Evolutionary conservation across 2,888 invertebrate genomes (phyloP), one percentile per base, ranked within the genome.

Genomic region (Drosophila acutilabella): DNA sequence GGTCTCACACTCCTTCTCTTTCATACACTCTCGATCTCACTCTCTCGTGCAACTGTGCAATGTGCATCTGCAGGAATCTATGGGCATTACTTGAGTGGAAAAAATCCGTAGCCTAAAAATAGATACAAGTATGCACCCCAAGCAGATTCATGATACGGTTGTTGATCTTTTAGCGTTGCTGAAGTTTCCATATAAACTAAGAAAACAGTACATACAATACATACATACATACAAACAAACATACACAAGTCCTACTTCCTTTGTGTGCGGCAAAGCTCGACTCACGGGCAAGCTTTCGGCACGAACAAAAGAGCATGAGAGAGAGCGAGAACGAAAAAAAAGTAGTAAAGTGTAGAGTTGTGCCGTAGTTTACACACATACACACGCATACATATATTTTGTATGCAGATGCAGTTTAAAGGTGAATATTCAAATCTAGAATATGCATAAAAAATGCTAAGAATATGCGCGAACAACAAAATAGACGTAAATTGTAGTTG

Each of bases 41-140:
- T 58, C 59, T 61, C 51, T 53, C 51, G 53, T 36, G 59, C 45
- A 58, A 30, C 30, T 65, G 20, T 51, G 53, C 33, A 33, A 33
- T 62, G 59, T 74, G 69, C 50, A 66, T 52, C 45, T 62, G 71
- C 60, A 78, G 70, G 76, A 61, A 81, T 71, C 83, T 85, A 80
- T 73, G 81, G 75, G 44, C 58, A 67, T 80, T 78, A 72, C 74
- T 76, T 77, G 86, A 78, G 86, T 81, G 76, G 66, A 89, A 84
- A 84, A 84, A 84, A 45, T 5, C 75, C 88, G 88, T 84, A 84
- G 82, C 75, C 82, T 87, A 78, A 71, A 81, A 76, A 89, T 84
- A 84, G 80, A 79, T 81, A 30, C 64, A 68, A 44, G 47, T 52
- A 52, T 71, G 67, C 76, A 71, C 78, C 74, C 74, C 75, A 78